Conservation (phyloP, 2,888 invertebrate species). For the Drepanosiphum platanoidis region DNA sequence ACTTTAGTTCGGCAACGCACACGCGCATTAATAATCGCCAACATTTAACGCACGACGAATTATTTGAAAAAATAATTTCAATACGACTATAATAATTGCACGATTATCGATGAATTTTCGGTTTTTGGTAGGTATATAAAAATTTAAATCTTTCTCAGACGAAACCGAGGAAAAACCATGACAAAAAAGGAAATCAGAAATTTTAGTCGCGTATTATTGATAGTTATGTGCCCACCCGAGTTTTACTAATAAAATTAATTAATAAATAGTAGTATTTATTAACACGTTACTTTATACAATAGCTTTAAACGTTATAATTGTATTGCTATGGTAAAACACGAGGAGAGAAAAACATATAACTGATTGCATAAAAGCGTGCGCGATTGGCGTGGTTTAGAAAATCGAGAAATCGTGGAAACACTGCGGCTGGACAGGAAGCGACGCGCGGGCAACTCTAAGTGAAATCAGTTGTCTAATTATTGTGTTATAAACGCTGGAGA, state of each 20-base stretch:
- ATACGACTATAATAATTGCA: no score
- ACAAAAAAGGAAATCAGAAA: no score
- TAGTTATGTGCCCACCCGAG: no score
- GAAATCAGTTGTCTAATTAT: constrained; percentile 57
- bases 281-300: no score
- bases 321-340: not conserved
- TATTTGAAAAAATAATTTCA: not conserved
- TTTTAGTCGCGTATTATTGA: no score
- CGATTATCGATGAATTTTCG: no score
- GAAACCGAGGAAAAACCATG: no score
- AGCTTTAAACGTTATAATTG: no score
- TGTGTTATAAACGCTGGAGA: constrained; percentile 29
- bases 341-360: constrained; percentile 2
- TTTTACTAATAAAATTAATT: no score
- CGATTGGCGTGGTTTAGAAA: constrained; percentile 35
- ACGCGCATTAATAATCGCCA: not conserved
- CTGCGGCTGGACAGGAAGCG: constrained; percentile 38
- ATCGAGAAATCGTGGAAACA: constrained; percentile 56
- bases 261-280: no score
- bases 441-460: constrained; percentile 31
- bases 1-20: constrained; percentile 11
- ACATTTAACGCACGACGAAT: not conserved
- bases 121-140: no score
- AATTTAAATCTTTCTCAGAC: no score
- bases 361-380: constrained; percentile 35